A percentile compares a stretch with the other conserved stretches of the same genome.
Evolutionary conservation across 2,797 vertebrate genomes (phyloP).

Genomic region (Sus cebifrons): DNA sequence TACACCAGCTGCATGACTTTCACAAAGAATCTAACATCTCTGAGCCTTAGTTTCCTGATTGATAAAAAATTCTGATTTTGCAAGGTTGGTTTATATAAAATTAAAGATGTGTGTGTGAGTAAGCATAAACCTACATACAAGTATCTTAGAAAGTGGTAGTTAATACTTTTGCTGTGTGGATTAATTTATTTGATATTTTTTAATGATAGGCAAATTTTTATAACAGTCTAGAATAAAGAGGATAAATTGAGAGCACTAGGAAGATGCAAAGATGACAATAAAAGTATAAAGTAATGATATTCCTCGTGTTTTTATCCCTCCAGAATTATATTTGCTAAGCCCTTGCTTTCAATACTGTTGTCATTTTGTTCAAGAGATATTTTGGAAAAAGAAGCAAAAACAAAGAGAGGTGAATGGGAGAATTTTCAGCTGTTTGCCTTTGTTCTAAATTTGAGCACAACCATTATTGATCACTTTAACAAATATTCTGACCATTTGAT

Average conservation of each 20-base stretch:
- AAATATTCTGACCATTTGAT: background rate
- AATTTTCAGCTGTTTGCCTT: background rate
- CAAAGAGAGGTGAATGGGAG: background rate
- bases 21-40: background rate
- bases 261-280: background rate
- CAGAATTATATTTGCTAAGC: background rate
- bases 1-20: background rate
- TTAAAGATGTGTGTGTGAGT: background rate
- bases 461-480: background rate
- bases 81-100: background rate
- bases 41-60: background rate
- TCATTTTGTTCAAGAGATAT: background rate
- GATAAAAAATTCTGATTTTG: background rate
- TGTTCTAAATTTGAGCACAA: slow-evolving; percentile 14
- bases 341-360: background rate
- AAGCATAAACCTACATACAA: background rate
- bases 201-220: background rate
- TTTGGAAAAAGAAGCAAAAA: background rate
- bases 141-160: background rate
- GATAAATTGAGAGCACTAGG: background rate
- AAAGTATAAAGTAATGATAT: background rate
- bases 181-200: background rate
- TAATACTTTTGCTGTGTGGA: background rate
- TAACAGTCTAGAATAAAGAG: background rate
- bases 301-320: background rate